Conservation (phyloP, 2,797 vertebrate species). For the Telmatherina bonti region DNA sequence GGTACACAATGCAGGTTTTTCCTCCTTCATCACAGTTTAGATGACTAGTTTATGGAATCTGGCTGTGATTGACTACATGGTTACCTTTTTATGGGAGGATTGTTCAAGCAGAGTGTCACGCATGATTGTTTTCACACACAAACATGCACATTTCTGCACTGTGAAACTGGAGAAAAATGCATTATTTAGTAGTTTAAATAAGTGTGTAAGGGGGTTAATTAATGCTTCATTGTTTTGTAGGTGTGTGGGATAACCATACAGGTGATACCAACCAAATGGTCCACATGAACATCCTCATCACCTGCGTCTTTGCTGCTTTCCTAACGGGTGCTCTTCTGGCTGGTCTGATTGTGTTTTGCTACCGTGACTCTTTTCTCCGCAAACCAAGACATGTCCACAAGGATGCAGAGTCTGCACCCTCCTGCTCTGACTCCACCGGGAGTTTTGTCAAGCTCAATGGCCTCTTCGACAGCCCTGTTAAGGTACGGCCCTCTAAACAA, state of each 20-base stretch:
- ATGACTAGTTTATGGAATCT: constrained; percentile 34
- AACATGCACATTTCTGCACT: constrained; percentile 60
- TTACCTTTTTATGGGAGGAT: constrained; percentile 38
- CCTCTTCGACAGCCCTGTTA: constrained; percentile 96
- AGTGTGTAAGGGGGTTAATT: constrained; percentile 49
- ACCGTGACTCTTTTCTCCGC: constrained; percentile 91
- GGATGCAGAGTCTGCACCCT: constrained; percentile 93
- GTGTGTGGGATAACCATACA: constrained; percentile 95
- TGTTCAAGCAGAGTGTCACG: constrained; percentile 62
- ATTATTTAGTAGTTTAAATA: constrained; percentile 24
- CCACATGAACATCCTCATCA: constrained; percentile 99
- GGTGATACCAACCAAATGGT: constrained; percentile 98
- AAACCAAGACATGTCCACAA: constrained; percentile 94
- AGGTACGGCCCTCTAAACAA: constrained; percentile 72
- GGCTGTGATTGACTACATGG: constrained; percentile 26
- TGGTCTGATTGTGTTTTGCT: constrained; percentile 96
- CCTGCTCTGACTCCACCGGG: constrained; percentile 93
- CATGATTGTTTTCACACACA: constrained; percentile 66
- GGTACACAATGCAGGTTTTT: constrained; percentile 64
- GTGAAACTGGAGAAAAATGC: constrained; percentile 24
- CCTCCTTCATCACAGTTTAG: constrained; percentile 58
- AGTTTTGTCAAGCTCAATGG: constrained; percentile 97
- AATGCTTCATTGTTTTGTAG: constrained; percentile 83
- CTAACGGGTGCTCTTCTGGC: constrained; percentile 96
- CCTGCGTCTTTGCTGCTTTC: constrained; percentile 96